Evolutionary conservation across 1,140 invertebrate genomes (phyloP).

Genomic region (Pachyrhynchus sulphureomaculatus): DNA sequence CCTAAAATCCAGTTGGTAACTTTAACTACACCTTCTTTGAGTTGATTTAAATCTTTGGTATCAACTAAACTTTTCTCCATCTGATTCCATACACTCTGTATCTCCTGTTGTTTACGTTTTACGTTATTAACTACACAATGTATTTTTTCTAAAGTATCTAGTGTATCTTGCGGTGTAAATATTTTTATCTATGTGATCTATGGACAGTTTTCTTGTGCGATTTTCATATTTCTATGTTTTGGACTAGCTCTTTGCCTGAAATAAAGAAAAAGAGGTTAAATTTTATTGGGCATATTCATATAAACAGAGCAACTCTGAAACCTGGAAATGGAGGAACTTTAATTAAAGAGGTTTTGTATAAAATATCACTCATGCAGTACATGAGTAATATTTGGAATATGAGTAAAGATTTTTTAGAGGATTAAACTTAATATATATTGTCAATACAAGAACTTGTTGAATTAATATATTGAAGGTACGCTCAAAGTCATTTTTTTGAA

Average conservation of each 20-base stretch:
- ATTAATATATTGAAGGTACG: no score
- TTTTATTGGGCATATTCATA: not conserved
- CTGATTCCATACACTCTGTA: constrained; percentile 62
- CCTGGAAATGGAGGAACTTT: no score
- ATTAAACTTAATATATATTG: no score
- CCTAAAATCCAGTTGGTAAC: constrained; percentile 75
- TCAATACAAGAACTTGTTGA: no score
- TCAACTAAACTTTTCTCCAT: constrained; percentile 61
- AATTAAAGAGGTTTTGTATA: no score
- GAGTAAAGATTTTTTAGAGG: no score
- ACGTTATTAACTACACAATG: constrained; percentile 60
- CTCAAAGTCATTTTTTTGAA: no score
- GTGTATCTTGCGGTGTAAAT: constrained; percentile 59
- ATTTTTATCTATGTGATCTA: constrained; percentile 49
- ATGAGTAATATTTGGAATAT: no score
- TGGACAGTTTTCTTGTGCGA: constrained; percentile 46
- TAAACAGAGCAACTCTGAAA: no score
- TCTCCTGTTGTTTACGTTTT: constrained; percentile 61
- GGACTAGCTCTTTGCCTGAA: constrained; percentile 44
- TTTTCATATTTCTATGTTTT: constrained; percentile 50
- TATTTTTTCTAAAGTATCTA: constrained; percentile 61
- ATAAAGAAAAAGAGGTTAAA: constrained; percentile 13
- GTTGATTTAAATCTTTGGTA: constrained; percentile 60
- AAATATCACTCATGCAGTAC: no score
- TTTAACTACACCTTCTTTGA: constrained; percentile 64